Base-by-base conservation (phyloP, 1,140 invertebrate genomes). In the Penaeus indicus region DNA sequence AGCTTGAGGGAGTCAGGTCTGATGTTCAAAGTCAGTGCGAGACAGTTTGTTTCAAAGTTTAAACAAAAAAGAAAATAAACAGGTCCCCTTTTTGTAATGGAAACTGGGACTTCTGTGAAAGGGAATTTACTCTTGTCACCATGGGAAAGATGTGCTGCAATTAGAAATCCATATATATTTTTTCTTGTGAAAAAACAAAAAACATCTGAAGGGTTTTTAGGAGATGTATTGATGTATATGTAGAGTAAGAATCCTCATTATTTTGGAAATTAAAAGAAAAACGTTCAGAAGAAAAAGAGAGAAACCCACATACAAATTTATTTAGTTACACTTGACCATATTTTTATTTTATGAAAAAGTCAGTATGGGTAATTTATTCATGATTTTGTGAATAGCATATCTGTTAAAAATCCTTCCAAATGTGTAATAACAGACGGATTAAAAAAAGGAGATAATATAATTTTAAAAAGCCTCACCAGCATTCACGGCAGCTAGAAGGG, bases 1-100 rank as follows among this genome's bases (percentile, higher is more conserved):
- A 87, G 85, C 42, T 54, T 21, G 47, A 78, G 60, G 54, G 60
- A 82, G 85, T 80, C 47, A 72, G 61, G 79, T 81, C 22, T 81
- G 78, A 87, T 69, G 32, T 72, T 63, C 25, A 80, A 67, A 64
- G 47, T 32, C 47, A n/a, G 47, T 47, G 27, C 42, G 47, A 60
- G 38, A 72, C 22, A 8, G 54, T 81, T 27, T 78, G 72, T 16
- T 82, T 67, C 62, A 63, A 60, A 69, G 72, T 69, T 60, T 42
- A 79, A 32, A 81, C 22, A 61, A 80, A 54, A 32, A 63, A n/a
- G 16, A 32, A 38, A 32, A 61, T 7, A 78, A 78, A 80, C 78
- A 60, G 27, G 47, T 80, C 78, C 78, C 16, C 7, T 13, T 54
- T 54, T 54, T 54, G 54, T 11, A 54, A 54, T 54, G 54, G 54